phyloP scores from a whole-genome alignment of 2,113 vertebrate genomes.

The Cochlearius cochlearius region DNA sequence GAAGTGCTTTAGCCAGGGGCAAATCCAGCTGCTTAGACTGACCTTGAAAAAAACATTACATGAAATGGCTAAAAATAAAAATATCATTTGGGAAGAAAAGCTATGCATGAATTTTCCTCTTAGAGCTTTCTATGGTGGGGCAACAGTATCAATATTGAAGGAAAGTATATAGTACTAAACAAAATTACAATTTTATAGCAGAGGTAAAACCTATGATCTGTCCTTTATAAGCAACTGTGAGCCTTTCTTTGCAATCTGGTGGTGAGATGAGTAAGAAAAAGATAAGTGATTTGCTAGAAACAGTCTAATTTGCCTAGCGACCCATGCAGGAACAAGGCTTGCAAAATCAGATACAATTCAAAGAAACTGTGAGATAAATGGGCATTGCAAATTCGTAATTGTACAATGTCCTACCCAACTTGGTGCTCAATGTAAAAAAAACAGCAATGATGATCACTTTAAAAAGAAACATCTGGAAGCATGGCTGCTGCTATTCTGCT shows the following conservation, averaged over 20 bases:
- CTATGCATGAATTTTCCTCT: background rate
- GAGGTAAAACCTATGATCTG: background rate
- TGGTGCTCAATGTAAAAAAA: background rate
- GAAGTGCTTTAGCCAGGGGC: background rate
- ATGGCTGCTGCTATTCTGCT: background rate
- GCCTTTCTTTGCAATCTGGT: background rate
- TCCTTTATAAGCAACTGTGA: background rate
- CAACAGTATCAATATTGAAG: background rate
- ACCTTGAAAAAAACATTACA: background rate
- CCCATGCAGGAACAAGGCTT: background rate
- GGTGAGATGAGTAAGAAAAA: background rate
- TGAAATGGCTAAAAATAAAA: background rate
- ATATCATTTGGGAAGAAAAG: background rate
- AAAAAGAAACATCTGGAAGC: background rate
- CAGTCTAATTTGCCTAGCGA: background rate
- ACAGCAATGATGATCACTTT: background rate
- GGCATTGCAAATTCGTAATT: background rate
- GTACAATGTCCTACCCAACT: background rate
- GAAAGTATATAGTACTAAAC: background rate
- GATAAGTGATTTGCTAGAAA: background rate
- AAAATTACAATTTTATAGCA: background rate
- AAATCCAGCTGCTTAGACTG: background rate
- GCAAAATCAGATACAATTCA: background rate
- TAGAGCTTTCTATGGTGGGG: background rate
- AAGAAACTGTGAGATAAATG: background rate